Evolutionary conservation across 2,888 invertebrate species (phyloP).

Genomic region (Plusia festucae): DNA sequence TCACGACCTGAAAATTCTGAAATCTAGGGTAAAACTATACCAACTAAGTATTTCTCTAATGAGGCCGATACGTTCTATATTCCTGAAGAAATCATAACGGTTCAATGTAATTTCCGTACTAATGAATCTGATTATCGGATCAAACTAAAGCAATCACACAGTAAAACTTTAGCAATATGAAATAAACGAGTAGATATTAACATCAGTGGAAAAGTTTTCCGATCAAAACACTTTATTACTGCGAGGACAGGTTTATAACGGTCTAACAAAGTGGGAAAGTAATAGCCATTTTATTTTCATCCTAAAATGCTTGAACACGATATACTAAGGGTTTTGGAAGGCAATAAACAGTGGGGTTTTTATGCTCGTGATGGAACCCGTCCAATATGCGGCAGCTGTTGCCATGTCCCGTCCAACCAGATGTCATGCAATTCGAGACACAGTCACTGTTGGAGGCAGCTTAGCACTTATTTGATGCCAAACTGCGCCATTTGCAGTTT

Average conservation of each 20-base stretch:
- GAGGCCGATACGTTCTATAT: not conserved
- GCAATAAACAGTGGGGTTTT: not conserved
- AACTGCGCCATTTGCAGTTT: not conserved
- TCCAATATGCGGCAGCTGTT: conserved; percentile 3
- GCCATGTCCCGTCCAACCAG: not conserved
- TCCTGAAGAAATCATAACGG: not conserved
- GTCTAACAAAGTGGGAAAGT: conserved; percentile 13
- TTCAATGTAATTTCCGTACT: conserved; percentile 4
- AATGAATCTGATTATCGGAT: conserved; percentile 3
- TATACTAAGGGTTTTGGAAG: not conserved
- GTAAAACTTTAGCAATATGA: conserved; percentile 3
- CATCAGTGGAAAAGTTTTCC: conserved; percentile 18
- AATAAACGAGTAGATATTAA: not conserved
- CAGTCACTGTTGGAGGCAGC: not conserved
- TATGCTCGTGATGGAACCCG: not conserved
- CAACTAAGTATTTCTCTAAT: conserved; percentile 10
- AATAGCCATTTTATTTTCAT: conserved; percentile 6
- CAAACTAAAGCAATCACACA: conserved; percentile 5
- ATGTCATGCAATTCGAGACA: not conserved
- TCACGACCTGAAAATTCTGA: conserved; percentile 19
- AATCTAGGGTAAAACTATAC: conserved; percentile 18
- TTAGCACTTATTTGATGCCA: conserved; percentile 1
- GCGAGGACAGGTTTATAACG: not conserved
- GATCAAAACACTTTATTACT: conserved; percentile 17
- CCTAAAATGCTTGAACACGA: not conserved